Percentiles rank a stretch among this genome's conserved stretches.
These are phyloP conservation scores for Temnothorax curvispinosus DNA, from an alignment of 1,140 invertebrate genomes.

Conservation along the genomic window DNA sequence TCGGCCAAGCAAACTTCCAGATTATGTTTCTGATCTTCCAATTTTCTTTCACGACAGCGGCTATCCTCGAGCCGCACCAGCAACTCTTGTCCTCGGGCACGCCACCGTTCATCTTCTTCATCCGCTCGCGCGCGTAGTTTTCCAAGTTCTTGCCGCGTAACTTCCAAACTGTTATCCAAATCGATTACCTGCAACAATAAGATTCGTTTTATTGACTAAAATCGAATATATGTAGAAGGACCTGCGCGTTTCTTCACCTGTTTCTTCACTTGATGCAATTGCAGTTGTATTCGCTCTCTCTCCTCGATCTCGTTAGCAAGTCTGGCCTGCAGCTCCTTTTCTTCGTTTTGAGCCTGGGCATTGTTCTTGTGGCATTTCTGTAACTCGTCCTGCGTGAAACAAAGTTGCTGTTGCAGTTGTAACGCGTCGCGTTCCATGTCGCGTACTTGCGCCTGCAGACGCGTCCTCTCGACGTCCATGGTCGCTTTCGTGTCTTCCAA, in stretches of 20 bases:
- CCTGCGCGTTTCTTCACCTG: slow-evolving; percentile 85
- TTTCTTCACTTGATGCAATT: slow-evolving; percentile 90
- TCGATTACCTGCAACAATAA: slow-evolving; percentile 87
- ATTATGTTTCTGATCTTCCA: slow-evolving; percentile 96
- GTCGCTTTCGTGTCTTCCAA: slow-evolving; percentile 91
- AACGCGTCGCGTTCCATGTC: slow-evolving; percentile 91
- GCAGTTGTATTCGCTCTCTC: slow-evolving; percentile 90
- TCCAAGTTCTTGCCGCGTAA: slow-evolving; percentile 90
- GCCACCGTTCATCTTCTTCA: slow-evolving; percentile 92
- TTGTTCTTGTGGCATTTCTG: slow-evolving; percentile 89
- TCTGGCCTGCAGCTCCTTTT: slow-evolving; percentile 93
- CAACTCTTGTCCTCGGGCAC: slow-evolving; percentile 92
- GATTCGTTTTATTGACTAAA: background rate
- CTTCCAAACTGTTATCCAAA: slow-evolving; percentile 90
- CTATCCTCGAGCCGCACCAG: slow-evolving; percentile 93
- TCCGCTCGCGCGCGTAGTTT: slow-evolving; percentile 89
- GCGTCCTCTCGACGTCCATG: slow-evolving; percentile 90
- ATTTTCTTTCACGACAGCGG: slow-evolving; percentile 92
- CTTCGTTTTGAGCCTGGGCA: slow-evolving; percentile 90
- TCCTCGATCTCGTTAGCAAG: slow-evolving; percentile 92
- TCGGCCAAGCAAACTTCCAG: slow-evolving; percentile 95
- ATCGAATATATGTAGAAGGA: background rate
- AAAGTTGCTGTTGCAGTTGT: slow-evolving; percentile 89
- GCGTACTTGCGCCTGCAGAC: slow-evolving; percentile 90
- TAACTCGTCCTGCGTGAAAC: slow-evolving; percentile 89